Base-by-base conservation (phyloP, 2,888 invertebrate species). In the Troides aeacus region DNA sequence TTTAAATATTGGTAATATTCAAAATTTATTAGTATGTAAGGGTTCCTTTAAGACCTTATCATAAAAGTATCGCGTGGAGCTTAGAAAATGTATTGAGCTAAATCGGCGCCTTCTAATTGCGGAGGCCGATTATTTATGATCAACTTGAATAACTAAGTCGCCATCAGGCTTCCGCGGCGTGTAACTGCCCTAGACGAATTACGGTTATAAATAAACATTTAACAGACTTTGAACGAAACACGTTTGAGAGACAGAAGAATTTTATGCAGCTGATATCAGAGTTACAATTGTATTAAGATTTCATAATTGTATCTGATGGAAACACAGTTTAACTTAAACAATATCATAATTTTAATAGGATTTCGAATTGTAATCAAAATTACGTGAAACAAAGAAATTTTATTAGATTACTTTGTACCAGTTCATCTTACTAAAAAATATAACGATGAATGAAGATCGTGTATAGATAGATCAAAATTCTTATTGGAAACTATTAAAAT, bases 51-150 rank as follows among this genome's bases (percentile, higher is more conserved):
- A 61, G 62, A 39, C 39, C 71, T 72, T 74, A 74, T 74, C 75
- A 60, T 70, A 62, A 39, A 58, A 66, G 56, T 53, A 70, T 76
- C 73, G 72, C 73, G 72, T 70, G 65, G 72, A 71, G 68, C 75
- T 72, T 78, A 82, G 81, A 78, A 83, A 83, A 82, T 79, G 81
- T 81, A 85, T 84, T 86, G 83, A 88, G 87, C 84, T 87, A 87
- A 89, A 89, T 89, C 83, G 89, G 87, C 88, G 90, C 90, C 89
- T 84, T 77, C 86, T 91, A 88, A 90, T 90, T 89, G 90, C 87
- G 84, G 83, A 86, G 87, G 85, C 77, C 77, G 85, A 82, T 88
- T 86, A 90, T 89, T 89, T 90, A 89, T 84, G 86, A 85, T 81
- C 83, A 80, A 77, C 78, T 83, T 82, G 81, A 83, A 84, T 84